Conservation (phyloP, 2,797 vertebrate genomes). For the Gymnothorax reevesii region DNA sequence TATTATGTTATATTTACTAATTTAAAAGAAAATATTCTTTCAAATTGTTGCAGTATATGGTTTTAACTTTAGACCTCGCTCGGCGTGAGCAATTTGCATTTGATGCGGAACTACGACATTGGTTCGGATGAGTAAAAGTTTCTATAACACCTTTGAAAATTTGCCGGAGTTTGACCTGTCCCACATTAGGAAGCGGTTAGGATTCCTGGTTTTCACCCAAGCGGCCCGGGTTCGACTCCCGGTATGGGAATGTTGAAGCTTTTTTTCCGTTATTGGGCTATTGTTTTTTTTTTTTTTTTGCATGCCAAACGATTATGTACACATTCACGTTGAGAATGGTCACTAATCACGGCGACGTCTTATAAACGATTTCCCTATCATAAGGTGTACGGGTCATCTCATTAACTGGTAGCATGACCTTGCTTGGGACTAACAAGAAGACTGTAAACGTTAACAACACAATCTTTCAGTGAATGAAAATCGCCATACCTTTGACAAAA, state of each 20-base stretch:
- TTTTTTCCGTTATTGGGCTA: no score
- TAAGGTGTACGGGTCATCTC: neutral
- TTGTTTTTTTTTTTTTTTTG: no score
- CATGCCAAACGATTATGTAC: neutral
- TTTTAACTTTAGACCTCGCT: no score
- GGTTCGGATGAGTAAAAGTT: no score
- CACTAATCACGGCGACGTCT: neutral
- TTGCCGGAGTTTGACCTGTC: no score
- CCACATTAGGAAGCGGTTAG: constrained; percentile 82
- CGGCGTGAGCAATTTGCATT: no score
- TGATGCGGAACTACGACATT: no score
- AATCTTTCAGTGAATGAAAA: neutral
- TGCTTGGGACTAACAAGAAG: neutral
- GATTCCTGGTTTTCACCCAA: constrained; percentile 83
- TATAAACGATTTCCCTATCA: neutral
- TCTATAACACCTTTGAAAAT: no score
- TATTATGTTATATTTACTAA: no score
- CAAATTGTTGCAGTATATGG: no score
- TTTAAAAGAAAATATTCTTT: no score
- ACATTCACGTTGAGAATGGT: neutral
- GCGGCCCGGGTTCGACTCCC: constrained; percentile 80
- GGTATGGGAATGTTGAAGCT: constrained; percentile 58
- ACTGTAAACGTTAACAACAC: neutral
- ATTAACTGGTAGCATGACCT: neutral
- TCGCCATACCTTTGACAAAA: neutral